phyloP scores from a whole-genome alignment of 2,888 invertebrate species.

The Chrysotoxum bicinctum region DNA sequence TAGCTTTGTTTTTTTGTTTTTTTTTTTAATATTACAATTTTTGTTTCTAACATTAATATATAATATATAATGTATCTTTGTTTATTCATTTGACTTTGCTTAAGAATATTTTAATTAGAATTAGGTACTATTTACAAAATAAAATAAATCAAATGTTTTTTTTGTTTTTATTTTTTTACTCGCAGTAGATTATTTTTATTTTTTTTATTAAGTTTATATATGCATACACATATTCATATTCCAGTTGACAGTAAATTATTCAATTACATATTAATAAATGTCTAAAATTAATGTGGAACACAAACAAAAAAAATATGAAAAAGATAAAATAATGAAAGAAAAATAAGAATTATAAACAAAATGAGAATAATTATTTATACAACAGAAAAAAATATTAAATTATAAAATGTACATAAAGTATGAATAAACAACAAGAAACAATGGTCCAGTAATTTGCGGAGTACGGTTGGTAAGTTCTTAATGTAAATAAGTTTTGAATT shows the following conservation, averaged over 20 bases:
- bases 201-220: neutral
- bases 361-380: constrained; percentile 10
- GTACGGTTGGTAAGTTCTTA: neutral
- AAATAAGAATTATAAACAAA: neutral
- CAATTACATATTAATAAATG: neutral
- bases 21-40: constrained; percentile 13
- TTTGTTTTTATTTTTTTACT: constrained; percentile 31
- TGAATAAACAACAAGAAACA: neutral
- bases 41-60: constrained; percentile 58
- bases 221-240: neutral
- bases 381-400: neutral
- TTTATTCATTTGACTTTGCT: constrained; percentile 45
- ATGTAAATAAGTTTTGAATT: neutral
- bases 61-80: constrained; percentile 28
- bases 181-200: neutral
- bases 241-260: constrained; percentile 9
- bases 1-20: constrained; percentile 19
- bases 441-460: neutral
- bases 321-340: neutral
- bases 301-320: neutral
- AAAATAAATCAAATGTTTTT: constrained; percentile 34
- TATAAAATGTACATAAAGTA: constrained; percentile 4
- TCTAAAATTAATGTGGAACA: neutral
- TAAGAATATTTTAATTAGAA: constrained; percentile 17
- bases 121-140: constrained; percentile 53